These are phyloP conservation scores for Tetanocera ferruginea DNA, from an alignment of 2,888 invertebrate species.

Conservation along the genomic window DNA sequence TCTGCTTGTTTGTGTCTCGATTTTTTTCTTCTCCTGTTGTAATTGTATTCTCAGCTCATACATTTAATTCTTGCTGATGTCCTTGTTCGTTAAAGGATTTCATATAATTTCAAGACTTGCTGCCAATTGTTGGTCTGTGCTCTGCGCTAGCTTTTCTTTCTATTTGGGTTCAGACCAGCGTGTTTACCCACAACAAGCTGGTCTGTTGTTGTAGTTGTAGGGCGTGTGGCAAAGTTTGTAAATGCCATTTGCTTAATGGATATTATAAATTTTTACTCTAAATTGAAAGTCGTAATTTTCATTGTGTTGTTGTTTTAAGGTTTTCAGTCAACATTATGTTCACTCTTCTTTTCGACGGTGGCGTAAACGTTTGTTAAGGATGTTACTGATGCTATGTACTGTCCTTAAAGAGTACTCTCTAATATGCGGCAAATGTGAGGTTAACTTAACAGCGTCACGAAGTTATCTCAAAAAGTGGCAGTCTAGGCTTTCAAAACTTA, in stretches of 20 bases:
- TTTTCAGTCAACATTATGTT: not conserved
- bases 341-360: not conserved
- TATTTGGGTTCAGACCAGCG: not conserved
- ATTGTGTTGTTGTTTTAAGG: constrained; percentile 53
- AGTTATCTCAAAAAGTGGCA: too few species aligned
- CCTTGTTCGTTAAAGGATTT: not conserved
- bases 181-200: not conserved
- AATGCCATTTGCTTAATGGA: constrained; percentile 70
- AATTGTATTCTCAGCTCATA: not conserved
- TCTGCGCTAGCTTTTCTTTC: not conserved
- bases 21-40: not conserved
- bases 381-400: too few species aligned
- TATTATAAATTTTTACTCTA: constrained; percentile 69
- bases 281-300: constrained; percentile 69
- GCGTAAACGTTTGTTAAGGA: too few species aligned
- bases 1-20: not conserved
- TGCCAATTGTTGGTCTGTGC: not conserved
- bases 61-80: not conserved
- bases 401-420: too few species aligned
- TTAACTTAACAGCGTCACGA: too few species aligned
- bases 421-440: too few species aligned
- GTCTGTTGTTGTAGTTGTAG: not conserved
- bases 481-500: too few species aligned
- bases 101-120: not conserved
- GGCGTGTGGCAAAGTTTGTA: constrained; percentile 31